These are phyloP conservation scores for Drosophila subobscura DNA, from an alignment of 1,140 invertebrate species.

Conservation along the genomic window DNA sequence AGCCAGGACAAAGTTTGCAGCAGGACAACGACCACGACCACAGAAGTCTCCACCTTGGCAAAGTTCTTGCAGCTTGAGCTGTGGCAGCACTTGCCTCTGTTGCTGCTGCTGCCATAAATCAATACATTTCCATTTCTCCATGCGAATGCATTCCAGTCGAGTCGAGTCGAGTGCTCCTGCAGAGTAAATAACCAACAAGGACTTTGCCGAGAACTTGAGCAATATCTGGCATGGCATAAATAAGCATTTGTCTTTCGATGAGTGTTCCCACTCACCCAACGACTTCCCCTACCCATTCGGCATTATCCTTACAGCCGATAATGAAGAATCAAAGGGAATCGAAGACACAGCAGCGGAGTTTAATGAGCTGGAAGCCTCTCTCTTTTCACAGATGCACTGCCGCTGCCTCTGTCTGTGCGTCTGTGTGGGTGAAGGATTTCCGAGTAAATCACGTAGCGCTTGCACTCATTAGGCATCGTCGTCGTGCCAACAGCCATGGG, in stretches of 20 bases:
- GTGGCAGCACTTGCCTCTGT: background rate
- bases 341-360: slow-evolving; percentile 13
- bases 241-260: slow-evolving; percentile 44
- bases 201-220: slow-evolving; percentile 58
- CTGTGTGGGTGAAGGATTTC: slow-evolving; percentile 10
- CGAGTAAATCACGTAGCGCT: slow-evolving; percentile 61
- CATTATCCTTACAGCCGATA: slow-evolving; percentile 38
- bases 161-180: slow-evolving; percentile 43
- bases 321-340: slow-evolving; percentile 34
- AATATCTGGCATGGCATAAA: slow-evolving; percentile 52
- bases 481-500: slow-evolving; percentile 32
- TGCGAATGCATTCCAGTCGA: slow-evolving; percentile 49
- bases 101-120: slow-evolving; percentile 69
- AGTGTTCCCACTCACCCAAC: background rate
- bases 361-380: slow-evolving; percentile 48
- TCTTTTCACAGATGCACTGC: slow-evolving; percentile 30
- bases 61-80: slow-evolving; percentile 5
- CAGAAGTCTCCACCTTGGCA: slow-evolving; percentile 38
- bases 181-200: slow-evolving; percentile 63
- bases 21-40: background rate
- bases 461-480: slow-evolving; percentile 41
- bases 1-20: slow-evolving; percentile 62
- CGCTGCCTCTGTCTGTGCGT: too few species aligned
- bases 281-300: background rate
- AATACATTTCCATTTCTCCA: slow-evolving; percentile 74